Percentiles rank a stretch among this genome's conserved stretches.
phyloP scores from a whole-genome alignment of 2,797 vertebrate genomes.

The Trachurus trachurus region DNA sequence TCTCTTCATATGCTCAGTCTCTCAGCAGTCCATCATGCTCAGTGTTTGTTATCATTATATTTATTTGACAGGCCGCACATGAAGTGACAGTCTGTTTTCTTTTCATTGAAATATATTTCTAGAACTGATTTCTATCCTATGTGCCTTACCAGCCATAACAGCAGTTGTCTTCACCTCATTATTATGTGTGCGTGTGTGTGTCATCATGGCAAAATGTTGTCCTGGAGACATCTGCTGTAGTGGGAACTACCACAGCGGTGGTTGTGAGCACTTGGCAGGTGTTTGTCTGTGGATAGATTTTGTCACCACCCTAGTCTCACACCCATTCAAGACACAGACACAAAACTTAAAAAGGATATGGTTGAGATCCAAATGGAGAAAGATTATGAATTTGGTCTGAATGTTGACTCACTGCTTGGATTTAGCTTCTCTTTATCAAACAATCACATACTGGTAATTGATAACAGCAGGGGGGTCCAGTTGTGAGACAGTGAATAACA shows the following conservation, averaged over 20 bases:
- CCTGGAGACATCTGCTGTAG: neutral
- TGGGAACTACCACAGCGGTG: neutral
- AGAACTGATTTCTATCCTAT: neutral
- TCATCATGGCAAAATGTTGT: neutral
- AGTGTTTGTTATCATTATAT: conserved; percentile 26
- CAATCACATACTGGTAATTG: neutral
- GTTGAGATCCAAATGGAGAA: neutral
- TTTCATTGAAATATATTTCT: conserved; percentile 8
- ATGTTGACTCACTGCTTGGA: neutral
- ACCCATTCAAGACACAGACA: neutral
- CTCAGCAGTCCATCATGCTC: conserved; percentile 35
- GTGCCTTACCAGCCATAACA: neutral
- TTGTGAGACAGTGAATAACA: neutral
- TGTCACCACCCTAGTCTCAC: neutral
- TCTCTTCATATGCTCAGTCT: conserved; percentile 49
- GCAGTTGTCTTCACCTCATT: neutral
- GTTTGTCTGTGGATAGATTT: neutral
- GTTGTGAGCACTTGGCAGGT: neutral
- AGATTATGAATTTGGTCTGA: neutral
- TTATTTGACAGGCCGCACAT: conserved; percentile 28
- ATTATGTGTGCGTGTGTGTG: neutral
- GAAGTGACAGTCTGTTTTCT: conserved; percentile 18
- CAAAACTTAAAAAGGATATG: neutral
- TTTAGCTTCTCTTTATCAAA: neutral
- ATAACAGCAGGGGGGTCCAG: neutral